Evolutionary conservation across 2,888 invertebrate genomes (phyloP).

Genomic region (Desoria tigrina): DNA sequence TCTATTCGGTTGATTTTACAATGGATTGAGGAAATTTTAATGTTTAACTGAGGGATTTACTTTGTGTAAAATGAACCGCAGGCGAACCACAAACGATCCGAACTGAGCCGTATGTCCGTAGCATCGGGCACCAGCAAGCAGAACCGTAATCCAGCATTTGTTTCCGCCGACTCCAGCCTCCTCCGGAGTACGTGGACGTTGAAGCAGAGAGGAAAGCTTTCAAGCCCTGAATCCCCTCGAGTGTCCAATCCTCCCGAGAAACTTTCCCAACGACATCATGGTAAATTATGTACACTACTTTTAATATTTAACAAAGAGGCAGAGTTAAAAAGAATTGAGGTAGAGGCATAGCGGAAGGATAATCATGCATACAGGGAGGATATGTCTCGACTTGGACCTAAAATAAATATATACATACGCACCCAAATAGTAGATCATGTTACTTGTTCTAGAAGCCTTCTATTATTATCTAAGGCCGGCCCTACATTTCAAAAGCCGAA

Average conservation of each 20-base stretch:
- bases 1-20: too few species aligned
- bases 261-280: constrained; percentile 46
- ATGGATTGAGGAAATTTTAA: too few species aligned
- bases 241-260: constrained; percentile 30
- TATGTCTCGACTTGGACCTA: too few species aligned
- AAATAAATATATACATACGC: not conserved
- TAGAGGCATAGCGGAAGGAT: too few species aligned
- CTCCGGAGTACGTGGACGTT: not conserved
- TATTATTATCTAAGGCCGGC: too few species aligned
- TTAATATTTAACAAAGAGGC: constrained; percentile 46
- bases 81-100: constrained; percentile 19
- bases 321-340: constrained; percentile 2
- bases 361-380: too few species aligned
- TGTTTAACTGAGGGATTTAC: too few species aligned
- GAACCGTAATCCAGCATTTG: constrained; percentile 5
- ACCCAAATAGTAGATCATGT: too few species aligned
- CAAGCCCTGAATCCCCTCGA: constrained; percentile 33
- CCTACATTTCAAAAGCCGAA: constrained; percentile 9
- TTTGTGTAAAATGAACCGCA: constrained; percentile 12
- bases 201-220: constrained; percentile 2
- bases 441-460: too few species aligned
- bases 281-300: constrained; percentile 50
- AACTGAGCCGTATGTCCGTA: constrained; percentile 5
- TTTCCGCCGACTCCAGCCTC: not conserved
- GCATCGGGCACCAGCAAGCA: constrained; percentile 18